Base-by-base conservation (phyloP, 2,113 vertebrate genomes). In the Paralichthys olivaceus region DNA sequence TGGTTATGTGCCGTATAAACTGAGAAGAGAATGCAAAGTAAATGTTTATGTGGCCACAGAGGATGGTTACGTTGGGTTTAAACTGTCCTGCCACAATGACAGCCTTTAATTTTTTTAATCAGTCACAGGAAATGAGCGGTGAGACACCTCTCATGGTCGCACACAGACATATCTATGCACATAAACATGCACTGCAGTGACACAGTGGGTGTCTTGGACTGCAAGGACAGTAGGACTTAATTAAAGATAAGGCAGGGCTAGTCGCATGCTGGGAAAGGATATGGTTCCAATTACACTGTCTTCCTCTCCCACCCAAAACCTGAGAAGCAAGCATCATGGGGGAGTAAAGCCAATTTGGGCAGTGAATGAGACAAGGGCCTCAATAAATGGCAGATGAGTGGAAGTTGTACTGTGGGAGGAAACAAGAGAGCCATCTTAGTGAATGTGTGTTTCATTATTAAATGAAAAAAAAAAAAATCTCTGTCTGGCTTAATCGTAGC, bases 241-340 rank as follows among this genome's bases (percentile, higher is more conserved):
- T 94, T 94, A 93, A 92, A 93, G 91, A 86, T 87, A 90, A 87
- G 77, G 65, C 65, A 61, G 69, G 73, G 55, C 54, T 47, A 51
- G 64, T 45, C 67, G 29, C 88, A 84, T 84, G 85, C 86, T 89
- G 88, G 79, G 90, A 89, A 91, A 87, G 85, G 69, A 84, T 84
- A 89, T 76, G 86, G 79, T 80, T 90, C 82, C 84, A 91, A 87
- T 92, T 92, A 92, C 82, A 77, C 60, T n/a, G 53, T 79, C 75
- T 80, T 83, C 83, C 54, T 69, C 66, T 69, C 32, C 43, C 45
- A 71, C 57, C 29, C 62, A 86, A 84, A 81, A 70, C 74, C 67
- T 49, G 73, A 84, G 73, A 86, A 80, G 69, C 49, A 43, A 75
- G 47, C 43, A 2, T 67, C 19, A 4, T 53, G 78, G 80, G 81